Base-by-base conservation (phyloP, 1,140 invertebrate species). In the Vanessa tameamea region DNA sequence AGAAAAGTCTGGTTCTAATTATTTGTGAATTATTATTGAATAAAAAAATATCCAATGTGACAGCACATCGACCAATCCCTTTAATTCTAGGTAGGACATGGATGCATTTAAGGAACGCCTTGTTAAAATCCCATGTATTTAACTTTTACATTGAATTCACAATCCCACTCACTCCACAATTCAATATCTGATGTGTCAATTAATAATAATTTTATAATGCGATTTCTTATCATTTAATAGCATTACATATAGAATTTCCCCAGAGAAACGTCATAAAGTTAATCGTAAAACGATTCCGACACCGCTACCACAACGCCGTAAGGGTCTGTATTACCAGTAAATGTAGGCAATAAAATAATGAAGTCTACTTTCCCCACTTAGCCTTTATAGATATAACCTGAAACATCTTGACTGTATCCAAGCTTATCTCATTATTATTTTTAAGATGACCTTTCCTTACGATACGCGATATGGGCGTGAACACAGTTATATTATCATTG, bases 311-410 rank as follows among this genome's bases (percentile, higher is more conserved):
- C 55, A 31, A 0, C 14, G 9, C 20, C 20, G 23, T 59, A 59
- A 26, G 20, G n/a, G 16, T 14, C 9, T 59, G 23, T 26, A 5
- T 20, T 6, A 69, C 53, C 20, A 55, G 43, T 59, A 59, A 69
- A 59, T 69, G 37, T 48, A 65, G 76, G 73, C 61, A 70, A 79
- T 79, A 81, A 81, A 81, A 79, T 81, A 81, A 81, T 81, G 79
- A 79, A 53, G 70, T 77, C 70, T 50, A 75, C 80, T 82, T 82
- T 82, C 78, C 76, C 80, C 72, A 61, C 67, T 75, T 76, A 66
- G 69, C 69, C 59, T 63, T 43, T n/a, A 63, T 64, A 64, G 23
- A 64, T 26, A 70, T 51, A 64, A 50, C 43, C 47, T 63, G 55
- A 64, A 64, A 63, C 47, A 14, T 63, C 53, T 55, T 11, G 16